These are phyloP conservation scores for Cynodonichthys magdalenae DNA, from an alignment of 2,797 vertebrate genomes.

Conservation along the genomic window DNA sequence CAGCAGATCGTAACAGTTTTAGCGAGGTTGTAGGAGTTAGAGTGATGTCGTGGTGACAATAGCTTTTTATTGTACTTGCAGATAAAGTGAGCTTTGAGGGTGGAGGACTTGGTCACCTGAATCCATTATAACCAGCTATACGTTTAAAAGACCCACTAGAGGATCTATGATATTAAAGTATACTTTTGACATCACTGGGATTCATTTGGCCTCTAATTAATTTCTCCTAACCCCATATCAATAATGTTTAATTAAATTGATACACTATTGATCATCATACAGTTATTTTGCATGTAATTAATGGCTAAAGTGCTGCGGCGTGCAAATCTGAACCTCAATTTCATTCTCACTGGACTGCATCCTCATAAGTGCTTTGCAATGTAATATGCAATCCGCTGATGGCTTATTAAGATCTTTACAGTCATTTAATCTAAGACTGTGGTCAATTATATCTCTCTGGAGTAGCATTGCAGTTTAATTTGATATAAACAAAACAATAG, in stretches of 20 bases:
- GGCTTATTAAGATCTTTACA: conserved; percentile 84
- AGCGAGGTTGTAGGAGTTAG: conserved; percentile 8
- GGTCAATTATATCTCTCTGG: conserved; percentile 80
- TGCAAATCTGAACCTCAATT: conserved; percentile 75
- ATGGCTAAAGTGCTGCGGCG: conserved; percentile 65
- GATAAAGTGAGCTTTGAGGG: conserved; percentile 25
- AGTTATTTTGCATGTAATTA: conserved; percentile 67
- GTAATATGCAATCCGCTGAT: conserved; percentile 79
- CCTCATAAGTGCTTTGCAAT: conserved; percentile 78
- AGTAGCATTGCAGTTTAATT: conserved; percentile 82
- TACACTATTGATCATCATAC: conserved; percentile 72
- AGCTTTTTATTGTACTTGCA: conserved; percentile 26
- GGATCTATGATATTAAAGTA: conserved; percentile 32
- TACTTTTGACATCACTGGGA: conserved; percentile 21
- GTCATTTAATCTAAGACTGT: conserved; percentile 82
- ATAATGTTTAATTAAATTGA: conserved; percentile 76
- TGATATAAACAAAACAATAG: conserved; percentile 83
- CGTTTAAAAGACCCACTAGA: conserved; percentile 24
- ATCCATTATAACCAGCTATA: conserved; percentile 33
- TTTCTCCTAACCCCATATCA: conserved; percentile 59
- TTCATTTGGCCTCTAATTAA: conserved; percentile 60
- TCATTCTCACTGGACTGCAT: conserved; percentile 67
- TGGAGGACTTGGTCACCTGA: conserved; percentile 17
- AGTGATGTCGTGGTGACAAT: conserved; percentile 28
- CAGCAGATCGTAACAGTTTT: conserved; percentile 44